Evolutionary conservation across 2,113 vertebrate species (phyloP).

Genomic region (Corythaeola cristata): DNA sequence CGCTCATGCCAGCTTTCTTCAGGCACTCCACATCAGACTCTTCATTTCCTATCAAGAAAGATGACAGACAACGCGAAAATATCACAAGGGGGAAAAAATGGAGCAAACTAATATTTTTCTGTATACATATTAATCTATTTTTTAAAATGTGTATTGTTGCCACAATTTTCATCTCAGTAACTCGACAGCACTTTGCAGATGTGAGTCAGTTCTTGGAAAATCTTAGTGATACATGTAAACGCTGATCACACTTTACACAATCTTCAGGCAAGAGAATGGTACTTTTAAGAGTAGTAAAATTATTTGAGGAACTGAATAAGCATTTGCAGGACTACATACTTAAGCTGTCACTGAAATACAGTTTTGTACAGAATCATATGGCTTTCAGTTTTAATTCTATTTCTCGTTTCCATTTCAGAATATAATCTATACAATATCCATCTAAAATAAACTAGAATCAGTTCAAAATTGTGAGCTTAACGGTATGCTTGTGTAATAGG

Average conservation of each 20-base stretch:
- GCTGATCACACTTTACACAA: neutral
- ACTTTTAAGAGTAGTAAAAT: neutral
- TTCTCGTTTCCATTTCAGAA: neutral
- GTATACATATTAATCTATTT: fast-evolving
- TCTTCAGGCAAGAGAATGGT: neutral
- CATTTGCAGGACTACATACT: neutral
- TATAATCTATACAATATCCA: neutral
- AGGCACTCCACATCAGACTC: slow-evolving; percentile 83
- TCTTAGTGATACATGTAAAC: neutral
- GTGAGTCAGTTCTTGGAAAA: neutral
- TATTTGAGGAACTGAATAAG: neutral
- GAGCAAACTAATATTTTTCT: neutral
- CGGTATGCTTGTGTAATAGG: neutral
- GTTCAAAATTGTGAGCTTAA: neutral
- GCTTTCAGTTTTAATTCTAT: neutral
- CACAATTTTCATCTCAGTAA: neutral
- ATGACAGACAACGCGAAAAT: neutral
- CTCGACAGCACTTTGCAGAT: neutral
- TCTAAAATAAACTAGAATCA: neutral
- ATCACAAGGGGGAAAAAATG: neutral
- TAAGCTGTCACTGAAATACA: neutral
- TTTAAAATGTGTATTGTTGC: neutral
- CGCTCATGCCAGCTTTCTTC: slow-evolving; percentile 83
- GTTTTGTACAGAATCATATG: neutral
- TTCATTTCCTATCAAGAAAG: slow-evolving; percentile 80